Conservation (phyloP, 2,888 invertebrate species). For the Andricus curvator region DNA sequence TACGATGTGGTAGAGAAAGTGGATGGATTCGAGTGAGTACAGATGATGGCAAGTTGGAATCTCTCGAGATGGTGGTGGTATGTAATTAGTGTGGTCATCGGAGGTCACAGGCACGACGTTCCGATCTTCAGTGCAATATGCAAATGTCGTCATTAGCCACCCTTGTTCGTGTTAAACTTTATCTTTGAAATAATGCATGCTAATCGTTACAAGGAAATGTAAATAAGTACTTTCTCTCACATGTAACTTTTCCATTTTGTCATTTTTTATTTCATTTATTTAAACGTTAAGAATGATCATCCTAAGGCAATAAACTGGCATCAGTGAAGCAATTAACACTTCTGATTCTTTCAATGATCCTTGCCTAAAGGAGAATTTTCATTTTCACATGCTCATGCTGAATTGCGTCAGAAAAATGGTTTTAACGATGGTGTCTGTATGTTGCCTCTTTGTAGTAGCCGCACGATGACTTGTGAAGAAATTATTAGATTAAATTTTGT, state of each 20-base stretch:
- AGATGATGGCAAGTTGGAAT: constrained; percentile 43
- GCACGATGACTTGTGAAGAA: no score
- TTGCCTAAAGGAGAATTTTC: no score
- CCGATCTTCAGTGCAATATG: constrained; percentile 46
- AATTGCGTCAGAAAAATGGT: no score
- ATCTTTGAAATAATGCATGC: constrained; percentile 28
- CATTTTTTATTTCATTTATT: background rate
- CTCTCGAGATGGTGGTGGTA: constrained; percentile 44
- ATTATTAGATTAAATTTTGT: no score
- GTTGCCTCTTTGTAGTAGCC: no score
- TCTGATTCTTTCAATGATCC: no score
- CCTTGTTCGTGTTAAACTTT: constrained; percentile 29
- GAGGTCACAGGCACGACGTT: constrained; percentile 45
- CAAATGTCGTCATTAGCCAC: constrained; percentile 49
- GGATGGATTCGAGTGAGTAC: constrained; percentile 21
- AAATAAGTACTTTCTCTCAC: constrained; percentile 22
- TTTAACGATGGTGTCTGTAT: no score
- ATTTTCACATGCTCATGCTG: no score
- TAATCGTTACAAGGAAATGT: constrained; percentile 18
- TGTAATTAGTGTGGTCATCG: constrained; percentile 43
- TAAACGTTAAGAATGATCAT: background rate
- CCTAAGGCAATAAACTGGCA: no score
- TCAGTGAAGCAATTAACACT: no score
- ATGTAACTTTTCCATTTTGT: background rate
- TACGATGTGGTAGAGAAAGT: constrained; percentile 46